Evolutionary conservation across 2,113 vertebrate species (phyloP).

Genomic region (Ctenodactylus gundi): DNA sequence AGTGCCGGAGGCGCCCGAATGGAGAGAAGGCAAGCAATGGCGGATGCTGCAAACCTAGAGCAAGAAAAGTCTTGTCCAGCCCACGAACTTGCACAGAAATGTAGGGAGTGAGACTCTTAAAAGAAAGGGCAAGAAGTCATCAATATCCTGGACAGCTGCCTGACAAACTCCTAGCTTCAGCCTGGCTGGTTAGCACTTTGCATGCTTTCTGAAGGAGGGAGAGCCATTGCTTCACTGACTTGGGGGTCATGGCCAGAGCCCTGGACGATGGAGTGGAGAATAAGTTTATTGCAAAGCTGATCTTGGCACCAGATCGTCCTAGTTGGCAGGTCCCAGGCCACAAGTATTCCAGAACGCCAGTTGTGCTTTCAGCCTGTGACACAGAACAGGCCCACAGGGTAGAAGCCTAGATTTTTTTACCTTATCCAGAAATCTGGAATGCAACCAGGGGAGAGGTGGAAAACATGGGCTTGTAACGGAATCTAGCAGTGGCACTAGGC

Average conservation of each 20-base stretch:
- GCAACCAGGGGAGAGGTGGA: not conserved
- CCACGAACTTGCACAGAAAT: not conserved
- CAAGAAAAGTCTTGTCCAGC: not conserved
- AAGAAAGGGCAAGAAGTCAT: not conserved
- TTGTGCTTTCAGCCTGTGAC: not conserved
- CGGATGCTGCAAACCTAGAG: not conserved
- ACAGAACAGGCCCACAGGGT: fast-evolving
- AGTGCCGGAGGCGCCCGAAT: fast-evolving
- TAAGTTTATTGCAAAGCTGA: not conserved
- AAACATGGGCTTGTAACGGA: not conserved
- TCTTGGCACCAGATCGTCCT: not conserved
- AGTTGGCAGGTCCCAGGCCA: not conserved
- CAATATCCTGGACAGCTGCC: not conserved
- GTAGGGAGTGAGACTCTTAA: not conserved
- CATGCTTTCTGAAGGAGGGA: not conserved
- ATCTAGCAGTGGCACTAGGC: not conserved
- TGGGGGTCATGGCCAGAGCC: not conserved
- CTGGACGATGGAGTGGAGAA: not conserved
- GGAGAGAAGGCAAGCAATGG: not conserved
- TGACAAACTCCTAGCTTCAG: not conserved
- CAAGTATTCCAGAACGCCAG: not conserved
- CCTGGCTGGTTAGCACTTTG: not conserved
- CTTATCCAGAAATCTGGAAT: not conserved
- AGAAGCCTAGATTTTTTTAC: not conserved
- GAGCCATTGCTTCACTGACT: not conserved